Conservation (phyloP, 2,113 vertebrate species). For the Pseudopipra pipra region DNA sequence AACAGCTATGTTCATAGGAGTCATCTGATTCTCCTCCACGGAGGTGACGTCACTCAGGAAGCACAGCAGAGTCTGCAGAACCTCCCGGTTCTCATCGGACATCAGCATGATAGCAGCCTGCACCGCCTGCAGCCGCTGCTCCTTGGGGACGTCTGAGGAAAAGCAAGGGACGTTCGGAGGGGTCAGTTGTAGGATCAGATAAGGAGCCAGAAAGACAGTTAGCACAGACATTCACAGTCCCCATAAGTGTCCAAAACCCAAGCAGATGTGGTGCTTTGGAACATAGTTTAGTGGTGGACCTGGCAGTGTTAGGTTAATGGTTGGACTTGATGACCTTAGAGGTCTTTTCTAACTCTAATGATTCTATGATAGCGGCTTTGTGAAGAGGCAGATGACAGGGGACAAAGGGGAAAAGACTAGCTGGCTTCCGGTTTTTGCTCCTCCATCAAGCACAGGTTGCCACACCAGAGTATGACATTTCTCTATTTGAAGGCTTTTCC, state of each 20-base stretch:
- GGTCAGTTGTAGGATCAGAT: neutral
- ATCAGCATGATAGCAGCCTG: slow-evolving; percentile 95
- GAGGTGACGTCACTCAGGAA: slow-evolving; percentile 92
- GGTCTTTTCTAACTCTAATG: accelerated
- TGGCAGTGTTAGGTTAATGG: neutral
- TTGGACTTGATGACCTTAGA: neutral
- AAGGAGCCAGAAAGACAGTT: neutral
- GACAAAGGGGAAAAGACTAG: neutral
- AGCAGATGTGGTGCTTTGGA: neutral
- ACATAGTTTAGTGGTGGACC: too few relatives aligned
- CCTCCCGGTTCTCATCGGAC: slow-evolving; percentile 94
- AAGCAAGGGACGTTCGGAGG: accelerated
- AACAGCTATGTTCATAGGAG: slow-evolving; percentile 95
- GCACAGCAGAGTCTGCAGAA: slow-evolving; percentile 91
- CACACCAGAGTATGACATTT: neutral
- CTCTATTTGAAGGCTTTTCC: neutral
- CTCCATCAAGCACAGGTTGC: neutral
- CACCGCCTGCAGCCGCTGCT: slow-evolving; percentile 90
- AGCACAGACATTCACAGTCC: neutral
- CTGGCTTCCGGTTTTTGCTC: neutral
- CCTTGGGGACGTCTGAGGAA: slow-evolving; percentile 88
- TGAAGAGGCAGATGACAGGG: neutral
- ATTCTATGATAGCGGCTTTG: neutral
- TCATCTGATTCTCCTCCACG: slow-evolving; percentile 98
- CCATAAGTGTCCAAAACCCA: accelerated